Evolutionary conservation across 2,113 vertebrate species (phyloP).

Genomic region (Perognathus longimembris): DNA sequence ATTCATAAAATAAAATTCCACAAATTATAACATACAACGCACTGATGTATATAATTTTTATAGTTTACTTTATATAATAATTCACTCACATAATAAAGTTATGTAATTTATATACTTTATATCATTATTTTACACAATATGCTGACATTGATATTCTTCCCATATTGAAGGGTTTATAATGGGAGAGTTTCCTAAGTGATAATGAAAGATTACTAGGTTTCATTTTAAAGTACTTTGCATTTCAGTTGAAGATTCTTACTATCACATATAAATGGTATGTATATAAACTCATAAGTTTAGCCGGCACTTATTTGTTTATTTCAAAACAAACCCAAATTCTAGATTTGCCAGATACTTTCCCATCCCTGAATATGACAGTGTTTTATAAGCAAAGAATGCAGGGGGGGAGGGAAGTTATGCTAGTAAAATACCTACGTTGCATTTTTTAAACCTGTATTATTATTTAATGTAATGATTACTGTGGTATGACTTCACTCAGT

Average conservation of each 20-base stretch:
- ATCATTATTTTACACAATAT: too few species aligned
- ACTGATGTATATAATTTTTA: too few species aligned
- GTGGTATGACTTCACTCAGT: background rate
- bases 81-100: too few species aligned
- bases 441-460: constrained; percentile 28
- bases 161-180: background rate
- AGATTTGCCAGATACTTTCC: background rate
- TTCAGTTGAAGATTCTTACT: background rate
- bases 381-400: background rate
- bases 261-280: background rate
- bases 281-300: background rate
- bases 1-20: too few species aligned
- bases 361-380: background rate
- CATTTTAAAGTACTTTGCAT: constrained; percentile 29
- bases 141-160: background rate
- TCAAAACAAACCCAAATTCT: background rate
- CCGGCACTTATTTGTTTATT: background rate
- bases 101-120: too few species aligned
- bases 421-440: background rate
- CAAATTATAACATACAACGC: too few species aligned
- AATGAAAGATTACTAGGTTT: background rate
- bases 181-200: background rate
- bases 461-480: constrained; percentile 45
- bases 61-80: too few species aligned
- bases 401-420: background rate